Evolutionary conservation across 2,888 invertebrate species (phyloP).

Genomic region (Nomada flava): DNA sequence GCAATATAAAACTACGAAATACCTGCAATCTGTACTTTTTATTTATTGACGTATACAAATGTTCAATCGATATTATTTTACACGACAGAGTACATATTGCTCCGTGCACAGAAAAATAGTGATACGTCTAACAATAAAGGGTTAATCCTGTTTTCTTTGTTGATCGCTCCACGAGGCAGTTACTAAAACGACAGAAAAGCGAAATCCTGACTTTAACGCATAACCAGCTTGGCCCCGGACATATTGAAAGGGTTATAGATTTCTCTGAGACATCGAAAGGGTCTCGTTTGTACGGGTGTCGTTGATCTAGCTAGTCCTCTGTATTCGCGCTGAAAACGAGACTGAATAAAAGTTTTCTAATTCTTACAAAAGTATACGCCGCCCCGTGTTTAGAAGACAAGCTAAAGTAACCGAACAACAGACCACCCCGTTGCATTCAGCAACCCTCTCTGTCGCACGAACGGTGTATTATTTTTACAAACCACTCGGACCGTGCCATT

Average conservation of each 20-base stretch:
- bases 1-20: no score
- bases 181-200: neutral
- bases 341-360: slow-evolving; percentile 73
- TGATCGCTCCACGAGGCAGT: neutral
- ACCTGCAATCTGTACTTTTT: no score
- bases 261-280: slow-evolving; percentile 39
- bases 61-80: no score
- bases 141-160: slow-evolving; percentile 5
- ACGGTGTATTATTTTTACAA: slow-evolving; percentile 63
- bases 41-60: no score
- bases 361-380: slow-evolving; percentile 75
- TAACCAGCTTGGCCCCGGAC: slow-evolving; percentile 16
- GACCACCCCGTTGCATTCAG: slow-evolving; percentile 73
- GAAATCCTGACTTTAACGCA: slow-evolving; percentile 27
- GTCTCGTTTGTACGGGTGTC: slow-evolving; percentile 53
- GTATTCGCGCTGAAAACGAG: slow-evolving; percentile 54
- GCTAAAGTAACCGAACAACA: slow-evolving; percentile 70
- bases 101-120: neutral
- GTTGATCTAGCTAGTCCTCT: slow-evolving; percentile 55
- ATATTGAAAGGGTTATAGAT: slow-evolving; percentile 25
- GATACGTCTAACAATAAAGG: neutral
- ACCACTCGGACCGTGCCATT: slow-evolving; percentile 24
- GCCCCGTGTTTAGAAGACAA: slow-evolving; percentile 72
- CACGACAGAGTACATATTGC: no score
- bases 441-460: slow-evolving; percentile 33